Evolutionary conservation across 2,888 invertebrate species (phyloP).

Genomic region (Dilophus febrilis): DNA sequence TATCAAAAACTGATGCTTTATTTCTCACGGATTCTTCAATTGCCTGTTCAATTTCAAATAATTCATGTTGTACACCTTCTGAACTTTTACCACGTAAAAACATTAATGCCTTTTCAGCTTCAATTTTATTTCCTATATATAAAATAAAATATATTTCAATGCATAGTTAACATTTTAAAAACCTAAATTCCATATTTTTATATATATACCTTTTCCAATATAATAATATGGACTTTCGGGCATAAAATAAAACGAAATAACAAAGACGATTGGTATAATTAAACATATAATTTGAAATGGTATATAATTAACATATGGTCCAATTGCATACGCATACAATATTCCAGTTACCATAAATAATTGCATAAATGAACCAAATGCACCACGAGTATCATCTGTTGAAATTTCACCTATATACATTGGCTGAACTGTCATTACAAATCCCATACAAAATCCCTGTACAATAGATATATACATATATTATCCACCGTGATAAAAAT

Average conservation of each 20-base stretch:
- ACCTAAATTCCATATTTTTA: too few relatives aligned
- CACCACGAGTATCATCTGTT: conserved; percentile 61
- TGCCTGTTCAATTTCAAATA: conserved; percentile 38
- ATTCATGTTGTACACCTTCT: conserved; percentile 44
- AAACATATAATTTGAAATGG: conserved; percentile 47
- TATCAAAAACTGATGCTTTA: conserved; percentile 33
- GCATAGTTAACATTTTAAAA: not conserved
- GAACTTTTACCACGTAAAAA: conserved; percentile 45
- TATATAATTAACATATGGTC: conserved; percentile 50
- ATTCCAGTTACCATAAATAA: conserved; percentile 32
- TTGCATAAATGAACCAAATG: conserved; percentile 65
- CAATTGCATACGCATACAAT: conserved; percentile 49
- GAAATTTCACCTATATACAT: conserved; percentile 81
- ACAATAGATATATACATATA: too few relatives aligned
- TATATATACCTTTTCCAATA: conserved; percentile 33
- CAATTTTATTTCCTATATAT: conserved; percentile 19
- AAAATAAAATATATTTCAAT: not conserved
- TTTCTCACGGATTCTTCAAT: conserved; percentile 30
- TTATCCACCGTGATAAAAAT: too few relatives aligned
- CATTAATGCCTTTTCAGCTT: conserved; percentile 45
- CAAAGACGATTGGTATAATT: conserved; percentile 41
- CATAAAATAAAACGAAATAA: conserved; percentile 47
- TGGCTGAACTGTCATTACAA: conserved; percentile 55
- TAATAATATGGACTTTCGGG: conserved; percentile 68
- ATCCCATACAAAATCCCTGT: conserved; percentile 48